phyloP scores from a whole-genome alignment of 2,113 vertebrate species.

The Gymnogyps californianus region DNA sequence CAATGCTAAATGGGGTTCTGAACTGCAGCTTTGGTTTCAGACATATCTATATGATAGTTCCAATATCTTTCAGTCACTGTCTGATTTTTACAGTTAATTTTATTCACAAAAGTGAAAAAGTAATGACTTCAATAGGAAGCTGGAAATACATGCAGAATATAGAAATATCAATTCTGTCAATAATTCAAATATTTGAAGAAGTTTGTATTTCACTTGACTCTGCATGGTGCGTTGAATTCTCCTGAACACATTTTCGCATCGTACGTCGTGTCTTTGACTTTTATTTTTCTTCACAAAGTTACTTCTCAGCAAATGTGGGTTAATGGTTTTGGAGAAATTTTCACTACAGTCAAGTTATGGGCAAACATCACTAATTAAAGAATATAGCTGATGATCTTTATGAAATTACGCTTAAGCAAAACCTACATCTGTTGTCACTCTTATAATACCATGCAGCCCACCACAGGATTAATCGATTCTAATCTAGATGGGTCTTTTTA shows the following conservation, averaged over 20 bases:
- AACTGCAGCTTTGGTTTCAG: not conserved
- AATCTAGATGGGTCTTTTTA: slow-evolving; percentile 67
- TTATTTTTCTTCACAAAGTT: not conserved
- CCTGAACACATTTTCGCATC: not conserved
- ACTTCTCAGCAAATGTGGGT: not conserved
- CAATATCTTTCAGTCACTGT: not conserved
- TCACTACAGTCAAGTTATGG: not conserved
- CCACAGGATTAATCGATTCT: slow-evolving; percentile 66
- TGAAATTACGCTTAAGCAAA: slow-evolving; percentile 43
- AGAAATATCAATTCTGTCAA: not conserved
- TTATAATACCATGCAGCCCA: slow-evolving; percentile 46
- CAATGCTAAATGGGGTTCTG: not conserved
- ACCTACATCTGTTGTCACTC: slow-evolving; percentile 51
- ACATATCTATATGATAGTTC: not conserved
- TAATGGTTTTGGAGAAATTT: not conserved
- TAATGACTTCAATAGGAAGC: not conserved
- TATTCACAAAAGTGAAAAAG: not conserved
- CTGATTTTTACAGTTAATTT: not conserved
- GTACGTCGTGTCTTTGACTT: not conserved
- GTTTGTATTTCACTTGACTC: not conserved
- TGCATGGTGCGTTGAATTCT: not conserved
- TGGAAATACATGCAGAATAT: not conserved
- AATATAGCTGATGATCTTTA: not conserved
- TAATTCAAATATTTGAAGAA: not conserved
- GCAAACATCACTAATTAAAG: not conserved